Conservation (phyloP, 2,888 invertebrate species). For the Andrena chrysosceles region DNA sequence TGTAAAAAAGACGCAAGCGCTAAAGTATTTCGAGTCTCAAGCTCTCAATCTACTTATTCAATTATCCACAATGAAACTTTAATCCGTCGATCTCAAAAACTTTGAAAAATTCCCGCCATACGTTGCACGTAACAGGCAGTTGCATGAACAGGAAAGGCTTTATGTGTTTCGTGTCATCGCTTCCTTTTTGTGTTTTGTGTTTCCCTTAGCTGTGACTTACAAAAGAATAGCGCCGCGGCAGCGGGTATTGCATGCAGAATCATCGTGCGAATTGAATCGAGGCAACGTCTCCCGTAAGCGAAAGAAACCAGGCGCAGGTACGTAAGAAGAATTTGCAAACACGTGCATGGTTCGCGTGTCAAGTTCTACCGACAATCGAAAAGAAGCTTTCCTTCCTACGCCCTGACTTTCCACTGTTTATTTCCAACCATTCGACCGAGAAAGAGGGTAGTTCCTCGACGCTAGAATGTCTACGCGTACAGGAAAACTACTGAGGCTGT, state of each 20-base stretch:
- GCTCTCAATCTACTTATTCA: too few species aligned
- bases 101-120: background rate
- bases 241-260: slow-evolving; percentile 78
- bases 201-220: slow-evolving; percentile 92
- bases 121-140: slow-evolving; percentile 1
- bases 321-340: slow-evolving; percentile 73
- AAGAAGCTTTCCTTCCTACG: background rate
- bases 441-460: background rate
- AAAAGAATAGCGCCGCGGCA: slow-evolving; percentile 88
- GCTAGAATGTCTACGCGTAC: slow-evolving; percentile 17
- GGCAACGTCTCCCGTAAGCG: slow-evolving; percentile 88
- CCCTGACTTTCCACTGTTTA: background rate
- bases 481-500: background rate
- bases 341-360: slow-evolving; percentile 16
- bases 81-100: too few species aligned
- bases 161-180: slow-evolving; percentile 49
- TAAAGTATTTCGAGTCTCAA: too few species aligned
- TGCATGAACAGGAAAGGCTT: slow-evolving; percentile 42
- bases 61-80: too few species aligned
- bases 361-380: slow-evolving; percentile 1
- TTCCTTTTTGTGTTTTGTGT: slow-evolving; percentile 67
- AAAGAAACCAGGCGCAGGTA: slow-evolving; percentile 91
- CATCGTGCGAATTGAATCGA: slow-evolving; percentile 75
- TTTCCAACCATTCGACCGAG: background rate
- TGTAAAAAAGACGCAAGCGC: too few species aligned